Evolutionary conservation across 2,888 invertebrate species (phyloP).

Genomic region (Pristionchus maxplancki): DNA sequence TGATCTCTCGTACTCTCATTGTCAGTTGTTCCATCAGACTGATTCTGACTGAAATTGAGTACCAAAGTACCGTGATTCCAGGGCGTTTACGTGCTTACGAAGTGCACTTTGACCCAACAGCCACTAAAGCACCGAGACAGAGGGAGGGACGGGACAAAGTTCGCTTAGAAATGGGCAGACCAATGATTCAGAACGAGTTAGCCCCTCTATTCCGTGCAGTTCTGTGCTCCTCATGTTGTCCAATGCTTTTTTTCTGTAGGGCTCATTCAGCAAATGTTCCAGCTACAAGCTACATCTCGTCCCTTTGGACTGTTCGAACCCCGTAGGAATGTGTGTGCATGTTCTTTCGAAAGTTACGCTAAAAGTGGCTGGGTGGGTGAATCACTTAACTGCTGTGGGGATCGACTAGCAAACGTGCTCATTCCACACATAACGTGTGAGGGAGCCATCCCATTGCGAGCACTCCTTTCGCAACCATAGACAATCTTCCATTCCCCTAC

Average conservation of each 20-base stretch:
- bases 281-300: neutral
- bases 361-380: slow-evolving; percentile 10
- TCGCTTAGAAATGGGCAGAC: neutral
- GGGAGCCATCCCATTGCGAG: neutral
- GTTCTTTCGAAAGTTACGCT: neutral
- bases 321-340: neutral
- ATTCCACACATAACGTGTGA: neutral
- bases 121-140: neutral
- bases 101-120: neutral
- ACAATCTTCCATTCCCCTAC: neutral
- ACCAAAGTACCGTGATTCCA: neutral
- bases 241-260: neutral
- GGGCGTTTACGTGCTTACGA: neutral
- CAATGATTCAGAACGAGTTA: neutral
- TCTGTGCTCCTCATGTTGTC: neutral
- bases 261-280: neutral
- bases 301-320: neutral
- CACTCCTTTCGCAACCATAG: neutral
- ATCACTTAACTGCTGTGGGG: neutral
- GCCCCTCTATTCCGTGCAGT: neutral
- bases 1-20: neutral
- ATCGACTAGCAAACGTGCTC: neutral
- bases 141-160: neutral
- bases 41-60: neutral
- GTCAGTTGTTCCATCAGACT: neutral